phyloP scores from a whole-genome alignment of 2,888 invertebrate species.

The Physocephala rufipes region DNA sequence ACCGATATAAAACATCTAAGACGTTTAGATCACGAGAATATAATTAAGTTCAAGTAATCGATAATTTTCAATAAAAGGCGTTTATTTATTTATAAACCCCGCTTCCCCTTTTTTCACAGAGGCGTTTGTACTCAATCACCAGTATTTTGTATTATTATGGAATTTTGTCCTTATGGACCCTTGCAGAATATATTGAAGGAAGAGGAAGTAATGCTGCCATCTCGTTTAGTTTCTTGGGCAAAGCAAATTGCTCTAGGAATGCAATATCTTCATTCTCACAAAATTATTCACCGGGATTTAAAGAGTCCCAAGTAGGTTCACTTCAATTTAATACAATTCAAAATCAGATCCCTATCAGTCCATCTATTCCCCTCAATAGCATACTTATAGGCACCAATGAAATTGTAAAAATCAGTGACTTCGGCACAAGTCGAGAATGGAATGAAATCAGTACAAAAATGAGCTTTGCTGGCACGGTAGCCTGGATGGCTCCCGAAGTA shows the following conservation, averaged over 20 bases:
- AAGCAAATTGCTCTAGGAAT: constrained; percentile 96
- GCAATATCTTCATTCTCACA: constrained; percentile 94
- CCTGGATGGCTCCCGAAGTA: constrained; percentile 99
- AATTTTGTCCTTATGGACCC: constrained; percentile 95
- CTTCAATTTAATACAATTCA: neutral
- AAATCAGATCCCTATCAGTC: neutral
- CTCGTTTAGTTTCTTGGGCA: constrained; percentile 89
- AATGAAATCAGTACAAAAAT: constrained; percentile 94
- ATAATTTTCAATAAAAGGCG: neutral
- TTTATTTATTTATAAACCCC: neutral
- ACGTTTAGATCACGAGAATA: constrained; percentile 94
- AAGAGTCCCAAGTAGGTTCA: constrained; percentile 96
- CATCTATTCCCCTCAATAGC: constrained; percentile 66
- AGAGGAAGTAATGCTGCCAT: constrained; percentile 85
- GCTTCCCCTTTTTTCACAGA: constrained; percentile 65
- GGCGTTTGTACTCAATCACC: constrained; percentile 94
- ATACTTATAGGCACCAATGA: constrained; percentile 84
- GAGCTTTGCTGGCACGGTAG: constrained; percentile 98
- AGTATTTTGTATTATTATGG: constrained; percentile 96
- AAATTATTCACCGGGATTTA: constrained; percentile 97
- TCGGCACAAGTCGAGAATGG: constrained; percentile 95
- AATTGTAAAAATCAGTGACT: constrained; percentile 95
- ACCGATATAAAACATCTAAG: constrained; percentile 91
- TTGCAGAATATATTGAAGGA: constrained; percentile 89
- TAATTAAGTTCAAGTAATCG: constrained; percentile 75